Conservation (phyloP, 2,888 invertebrate species). For the Noctuana brunneofusca region DNA sequence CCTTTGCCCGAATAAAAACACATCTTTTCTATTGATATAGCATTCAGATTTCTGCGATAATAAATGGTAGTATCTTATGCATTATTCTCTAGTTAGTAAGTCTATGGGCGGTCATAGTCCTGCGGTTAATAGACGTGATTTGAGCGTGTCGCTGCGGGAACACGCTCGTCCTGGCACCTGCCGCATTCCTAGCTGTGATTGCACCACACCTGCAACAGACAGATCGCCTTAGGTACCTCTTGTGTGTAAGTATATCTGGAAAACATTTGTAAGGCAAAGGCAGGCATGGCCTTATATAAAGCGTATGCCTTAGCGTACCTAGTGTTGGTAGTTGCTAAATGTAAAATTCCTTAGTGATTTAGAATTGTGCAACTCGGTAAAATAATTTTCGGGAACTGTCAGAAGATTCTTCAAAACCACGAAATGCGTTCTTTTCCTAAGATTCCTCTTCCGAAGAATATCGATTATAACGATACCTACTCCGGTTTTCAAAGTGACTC, state of each 20-base stretch:
- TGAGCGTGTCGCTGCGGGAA: slow-evolving; percentile 64
- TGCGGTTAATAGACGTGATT: slow-evolving; percentile 79
- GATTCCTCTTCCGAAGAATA: too few relatives aligned
- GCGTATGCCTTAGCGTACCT: too few relatives aligned
- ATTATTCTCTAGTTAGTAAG: slow-evolving; percentile 38
- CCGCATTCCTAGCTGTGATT: slow-evolving; percentile 77
- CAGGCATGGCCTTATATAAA: too few relatives aligned
- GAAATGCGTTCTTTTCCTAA: neutral
- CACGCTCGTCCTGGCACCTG: slow-evolving; percentile 78
- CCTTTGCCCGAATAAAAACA: too few relatives aligned
- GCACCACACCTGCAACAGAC: slow-evolving; percentile 62
- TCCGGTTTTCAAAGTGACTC: too few relatives aligned
- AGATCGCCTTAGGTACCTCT: slow-evolving; percentile 7
- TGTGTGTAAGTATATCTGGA: neutral
- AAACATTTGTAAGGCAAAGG: neutral
- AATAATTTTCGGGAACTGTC: neutral
- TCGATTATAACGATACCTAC: too few relatives aligned
- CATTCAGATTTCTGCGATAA: too few relatives aligned
- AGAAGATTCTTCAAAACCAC: neutral
- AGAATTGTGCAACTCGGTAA: too few relatives aligned
- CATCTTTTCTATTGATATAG: too few relatives aligned
- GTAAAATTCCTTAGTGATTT: too few relatives aligned
- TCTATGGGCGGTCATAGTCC: slow-evolving; percentile 76
- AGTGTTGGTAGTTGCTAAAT: too few relatives aligned
- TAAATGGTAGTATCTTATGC: too few relatives aligned